Evolutionary conservation across 2,888 invertebrate species (phyloP).

Genomic region (Spisula solida): DNA sequence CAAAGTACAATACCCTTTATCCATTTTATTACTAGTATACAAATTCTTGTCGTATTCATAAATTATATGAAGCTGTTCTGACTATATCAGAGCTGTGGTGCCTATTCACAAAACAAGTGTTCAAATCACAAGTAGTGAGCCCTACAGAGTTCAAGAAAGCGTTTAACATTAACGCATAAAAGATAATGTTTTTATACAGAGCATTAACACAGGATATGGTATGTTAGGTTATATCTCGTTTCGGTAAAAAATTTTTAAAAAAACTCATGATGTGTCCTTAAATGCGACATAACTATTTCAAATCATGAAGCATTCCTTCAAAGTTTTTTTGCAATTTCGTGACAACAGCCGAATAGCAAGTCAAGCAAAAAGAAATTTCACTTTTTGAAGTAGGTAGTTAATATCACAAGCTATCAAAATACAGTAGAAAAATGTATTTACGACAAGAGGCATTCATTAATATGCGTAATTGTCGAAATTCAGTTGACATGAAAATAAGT

Average conservation of each 20-base stretch:
- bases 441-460: background rate
- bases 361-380: background rate
- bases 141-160: no score
- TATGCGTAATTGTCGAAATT: background rate
- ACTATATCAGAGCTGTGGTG: no score
- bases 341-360: background rate
- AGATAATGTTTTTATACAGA: no score
- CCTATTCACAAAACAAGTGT: no score
- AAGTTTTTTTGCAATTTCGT: background rate
- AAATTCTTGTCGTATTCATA: no score
- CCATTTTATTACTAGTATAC: no score
- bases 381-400: background rate
- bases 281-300: constrained; percentile 3
- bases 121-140: no score
- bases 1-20: no score
- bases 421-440: background rate
- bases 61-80: no score
- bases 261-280: background rate
- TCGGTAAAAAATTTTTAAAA: background rate
- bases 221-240: background rate
- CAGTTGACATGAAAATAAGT: background rate
- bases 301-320: background rate
- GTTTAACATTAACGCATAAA: no score
- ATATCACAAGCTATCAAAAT: background rate
- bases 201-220: no score